These are phyloP conservation scores for Anthopleura xanthogrammica DNA, from an alignment of 92 coral and sea anemone species.

Conservation along the genomic window DNA sequence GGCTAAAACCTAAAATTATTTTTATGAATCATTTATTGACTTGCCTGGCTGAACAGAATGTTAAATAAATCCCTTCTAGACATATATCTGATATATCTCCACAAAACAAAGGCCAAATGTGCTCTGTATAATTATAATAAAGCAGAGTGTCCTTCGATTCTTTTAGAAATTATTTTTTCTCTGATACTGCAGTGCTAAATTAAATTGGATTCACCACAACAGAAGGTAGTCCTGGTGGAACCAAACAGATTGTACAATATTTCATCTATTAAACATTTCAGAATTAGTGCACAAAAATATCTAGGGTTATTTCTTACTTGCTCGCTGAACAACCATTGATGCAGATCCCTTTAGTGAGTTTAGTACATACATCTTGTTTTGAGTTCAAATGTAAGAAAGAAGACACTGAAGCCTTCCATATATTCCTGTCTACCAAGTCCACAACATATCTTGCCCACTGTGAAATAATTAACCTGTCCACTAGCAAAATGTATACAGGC, in stretches of 20 bases:
- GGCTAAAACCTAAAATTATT: constrained; percentile 14
- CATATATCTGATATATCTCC: not conserved
- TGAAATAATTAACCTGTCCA: constrained; percentile 15
- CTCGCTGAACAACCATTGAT: constrained; percentile 27
- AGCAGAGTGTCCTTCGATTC: not conserved
- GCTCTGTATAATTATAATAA: too few species aligned
- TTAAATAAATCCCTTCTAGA: constrained; percentile 5
- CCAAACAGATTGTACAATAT: not conserved
- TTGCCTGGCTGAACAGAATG: not conserved
- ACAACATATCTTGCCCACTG: constrained; percentile 12
- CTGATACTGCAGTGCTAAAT: not conserved
- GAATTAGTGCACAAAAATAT: not conserved
- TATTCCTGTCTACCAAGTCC: not conserved
- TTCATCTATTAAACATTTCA: constrained; percentile 3
- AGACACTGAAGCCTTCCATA: not conserved
- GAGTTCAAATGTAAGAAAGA: not conserved
- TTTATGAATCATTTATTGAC: constrained; percentile 17
- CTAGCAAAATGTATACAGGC: constrained; percentile 19
- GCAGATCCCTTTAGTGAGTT: constrained; percentile 30
- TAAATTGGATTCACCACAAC: not conserved
- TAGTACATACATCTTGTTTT: constrained; percentile 4
- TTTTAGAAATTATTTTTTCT: not conserved
- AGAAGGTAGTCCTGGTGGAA: not conserved
- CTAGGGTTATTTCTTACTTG: constrained; percentile 21
- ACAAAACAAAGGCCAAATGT: not conserved